Percentiles rank a stretch among this genome's conserved stretches.
phyloP scores from a whole-genome alignment of 2,113 vertebrate species.

The Lota lota region DNA sequence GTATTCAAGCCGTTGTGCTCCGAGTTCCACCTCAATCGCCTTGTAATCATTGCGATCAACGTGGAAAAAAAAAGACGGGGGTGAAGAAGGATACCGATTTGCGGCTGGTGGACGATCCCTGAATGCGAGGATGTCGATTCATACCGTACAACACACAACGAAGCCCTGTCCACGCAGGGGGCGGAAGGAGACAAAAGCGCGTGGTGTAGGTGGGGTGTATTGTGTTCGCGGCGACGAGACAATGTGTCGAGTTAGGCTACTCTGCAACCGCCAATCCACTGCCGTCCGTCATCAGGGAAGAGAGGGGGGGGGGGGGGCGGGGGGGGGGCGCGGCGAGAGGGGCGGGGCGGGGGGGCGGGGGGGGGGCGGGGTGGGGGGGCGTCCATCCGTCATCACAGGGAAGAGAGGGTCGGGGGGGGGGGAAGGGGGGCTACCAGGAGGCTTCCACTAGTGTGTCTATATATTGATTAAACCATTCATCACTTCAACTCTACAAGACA shows the following conservation, averaged over 20 bases:
- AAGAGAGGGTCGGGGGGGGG: too few species aligned
- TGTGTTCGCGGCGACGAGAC: slow-evolving; percentile 58
- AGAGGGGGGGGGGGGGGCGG: too few species aligned
- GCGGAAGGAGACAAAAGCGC: slow-evolving; percentile 15
- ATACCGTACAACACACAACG: too few species aligned
- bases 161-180: background rate
- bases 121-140: background rate
- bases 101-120: background rate
- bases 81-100: background rate
- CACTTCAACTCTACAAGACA: slow-evolving; percentile 78
- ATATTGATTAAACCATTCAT: slow-evolving; percentile 81
- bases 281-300: slow-evolving; percentile 60
- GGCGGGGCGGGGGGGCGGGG: too few species aligned
- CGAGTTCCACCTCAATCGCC: background rate
- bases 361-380: too few species aligned
- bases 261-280: slow-evolving; percentile 57
- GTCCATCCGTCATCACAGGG: slow-evolving; percentile 68
- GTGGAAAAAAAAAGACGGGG: background rate
- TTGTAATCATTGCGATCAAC: background rate
- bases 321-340: too few species aligned
- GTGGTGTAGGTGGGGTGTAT: slow-evolving; percentile 23
- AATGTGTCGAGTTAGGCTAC: slow-evolving; percentile 66
- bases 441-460: too few species aligned
- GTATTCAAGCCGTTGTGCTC: background rate
- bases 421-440: slow-evolving; percentile 3